Percentiles rank a stretch among this genome's conserved stretches.
phyloP scores from a whole-genome alignment of 2,888 invertebrate species.

The Apamea monoglypha region DNA sequence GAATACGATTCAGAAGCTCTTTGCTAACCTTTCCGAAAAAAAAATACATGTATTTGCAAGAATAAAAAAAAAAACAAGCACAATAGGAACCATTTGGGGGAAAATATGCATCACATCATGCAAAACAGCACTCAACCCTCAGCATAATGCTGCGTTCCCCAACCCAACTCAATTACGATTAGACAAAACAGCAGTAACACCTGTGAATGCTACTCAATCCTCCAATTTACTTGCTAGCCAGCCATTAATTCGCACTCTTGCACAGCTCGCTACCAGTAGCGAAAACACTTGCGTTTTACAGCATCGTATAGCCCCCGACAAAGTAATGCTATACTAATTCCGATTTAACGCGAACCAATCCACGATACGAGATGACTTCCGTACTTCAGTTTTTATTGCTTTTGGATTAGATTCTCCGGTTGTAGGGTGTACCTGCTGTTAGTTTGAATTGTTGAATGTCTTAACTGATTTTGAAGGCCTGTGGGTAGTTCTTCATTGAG shows the following conservation, averaged over 20 bases:
- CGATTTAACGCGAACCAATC: conserved; percentile 75
- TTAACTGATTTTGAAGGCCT: conserved; percentile 3
- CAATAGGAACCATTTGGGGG: not conserved
- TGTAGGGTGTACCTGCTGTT: conserved; percentile 43
- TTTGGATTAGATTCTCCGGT: conserved; percentile 68
- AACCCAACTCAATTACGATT: conserved; percentile 12
- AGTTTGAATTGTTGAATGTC: conserved; percentile 7
- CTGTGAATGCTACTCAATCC: conserved; percentile 43
- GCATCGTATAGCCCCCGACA: conserved; percentile 66
- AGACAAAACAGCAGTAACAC: conserved; percentile 29
- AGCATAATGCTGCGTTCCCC: not conserved
- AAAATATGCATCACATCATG: not conserved
- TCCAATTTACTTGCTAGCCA: conserved; percentile 48
- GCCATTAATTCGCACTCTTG: conserved; percentile 47
- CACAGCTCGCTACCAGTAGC: conserved; percentile 44
- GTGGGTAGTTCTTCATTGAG: conserved; percentile 1
- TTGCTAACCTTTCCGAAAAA: not conserved
- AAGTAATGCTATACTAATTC: conserved; percentile 72
- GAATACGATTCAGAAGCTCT: not conserved
- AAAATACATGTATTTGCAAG: not conserved
- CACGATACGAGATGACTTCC: conserved; percentile 78
- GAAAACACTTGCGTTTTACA: conserved; percentile 60
- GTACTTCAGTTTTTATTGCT: conserved; percentile 78
- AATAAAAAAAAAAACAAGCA: not conserved
- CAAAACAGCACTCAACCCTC: not conserved